Evolutionary conservation across 2,113 vertebrate genomes (phyloP), one percentile per base, ranked within the genome.

Genomic region (Nyctibius bracteatus): DNA sequence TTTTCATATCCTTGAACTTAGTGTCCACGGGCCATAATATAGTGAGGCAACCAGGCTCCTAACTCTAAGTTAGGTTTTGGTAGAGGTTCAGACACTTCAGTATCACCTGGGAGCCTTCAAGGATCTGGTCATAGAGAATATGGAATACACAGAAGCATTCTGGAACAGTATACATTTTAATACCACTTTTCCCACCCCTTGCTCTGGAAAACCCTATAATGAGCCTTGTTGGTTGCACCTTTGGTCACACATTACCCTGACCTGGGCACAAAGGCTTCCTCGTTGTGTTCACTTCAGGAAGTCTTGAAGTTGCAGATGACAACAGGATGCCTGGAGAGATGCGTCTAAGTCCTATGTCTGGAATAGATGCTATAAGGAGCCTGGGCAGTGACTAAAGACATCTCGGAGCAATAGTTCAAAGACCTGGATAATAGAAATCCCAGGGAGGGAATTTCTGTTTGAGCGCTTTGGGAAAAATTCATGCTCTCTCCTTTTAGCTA

Each of bases 311-410:
- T 72, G 55, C 27, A 39, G 70, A 51, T n/a, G 41, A 65, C 0
- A 0, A 65, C 0, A 0, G 33, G 19, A 52, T 46, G 11, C 44
- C 49, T 21, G 16, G 58, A 66, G 79, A 73, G 25, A 7, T 49
- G 30, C 1, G 0, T 24, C 3, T 37, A 37, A 44, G 8, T 39
- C 51, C 33, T 74, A 51, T 1, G 0, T 9, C 68, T 47, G 37
- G 81, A 90, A 11, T 5, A 46, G 37, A 43, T 24, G 66, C 43
- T 44, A 2, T 39, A 67, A 62, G 19, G 30, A 65, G 5, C 37
- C 41, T 58, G 13, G 5, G 20, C 30, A 68, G 28, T n/a, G 54
- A 44, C 74, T 88, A 17, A 82, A 58, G 67, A 57, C 33, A 28
- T 43, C 58, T 70, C 47, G 25, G 63, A 88, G 10, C 27, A 74